Base-by-base conservation (phyloP, 2,113 vertebrate genomes). In the Oxyruncus cristatus region DNA sequence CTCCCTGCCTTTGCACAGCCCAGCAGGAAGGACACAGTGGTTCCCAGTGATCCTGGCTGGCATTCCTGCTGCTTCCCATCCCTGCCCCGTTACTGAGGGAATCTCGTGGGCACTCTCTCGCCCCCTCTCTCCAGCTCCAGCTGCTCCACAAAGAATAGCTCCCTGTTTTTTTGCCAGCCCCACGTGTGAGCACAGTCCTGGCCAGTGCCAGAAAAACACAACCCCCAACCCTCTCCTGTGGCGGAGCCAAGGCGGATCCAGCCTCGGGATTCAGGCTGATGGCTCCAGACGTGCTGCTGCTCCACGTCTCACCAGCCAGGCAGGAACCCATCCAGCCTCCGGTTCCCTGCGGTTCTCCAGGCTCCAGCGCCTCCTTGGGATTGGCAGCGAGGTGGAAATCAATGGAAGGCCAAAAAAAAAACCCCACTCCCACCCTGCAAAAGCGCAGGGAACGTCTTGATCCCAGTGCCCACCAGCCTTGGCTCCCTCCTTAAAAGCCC, bases 91-190 rank as follows among this genome's bases (percentile, higher is more conserved):
- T 42, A 19, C 73, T 2, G 49, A 77, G 41, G 72, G 53, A 65
- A 65, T 33, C 75, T 74, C 3, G 6, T 71, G 33, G 58, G 67
- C 70, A 23, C 35, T 42, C 71, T 59, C 85, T 96, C 49, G 2
- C 76, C 72, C 78, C 91, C 82, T 92, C 95, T 66, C 87, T 68
- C 78, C 72, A 24, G 26, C 83, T 85, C 88, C 94, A 97, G 95
- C 94, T 95, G 94, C 92, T 88, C 28, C 8, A 75, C 39, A 44
- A 88, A 96, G 92, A 94, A 97, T 80, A 83, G 92, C 63, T 83
- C 63, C 76, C 68, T 95, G 70, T 80, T 58, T 50, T 75, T 71
- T 19, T 61, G 70, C 76, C 95, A 94, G 76, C 83, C 83, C 83
- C 83, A 88, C 8, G 13, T 89, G 90, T 17, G 77, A 97, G 84